phyloP scores from a whole-genome alignment of 2,113 vertebrate genomes.

The Halichoerus grypus region DNA sequence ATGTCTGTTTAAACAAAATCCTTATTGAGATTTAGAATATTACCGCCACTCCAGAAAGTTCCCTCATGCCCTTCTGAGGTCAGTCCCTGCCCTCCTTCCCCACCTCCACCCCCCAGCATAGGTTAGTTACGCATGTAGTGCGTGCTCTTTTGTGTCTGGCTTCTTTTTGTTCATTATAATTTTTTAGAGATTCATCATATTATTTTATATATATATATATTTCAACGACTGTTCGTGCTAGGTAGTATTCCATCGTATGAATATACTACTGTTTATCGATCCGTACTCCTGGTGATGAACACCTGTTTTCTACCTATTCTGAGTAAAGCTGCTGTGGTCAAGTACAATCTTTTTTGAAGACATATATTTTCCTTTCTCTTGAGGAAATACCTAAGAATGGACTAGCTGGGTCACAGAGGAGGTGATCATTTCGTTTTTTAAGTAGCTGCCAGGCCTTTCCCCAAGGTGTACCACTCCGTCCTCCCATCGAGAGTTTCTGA shows the following conservation, averaged over 20 bases:
- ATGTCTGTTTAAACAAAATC: neutral
- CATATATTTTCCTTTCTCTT: conserved; percentile 63
- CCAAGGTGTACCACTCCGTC: neutral
- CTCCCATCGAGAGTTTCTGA: neutral
- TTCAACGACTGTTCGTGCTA: neutral
- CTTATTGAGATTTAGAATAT: neutral
- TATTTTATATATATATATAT: neutral
- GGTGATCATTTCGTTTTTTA: neutral
- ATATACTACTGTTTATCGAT: neutral
- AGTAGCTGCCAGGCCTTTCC: neutral
- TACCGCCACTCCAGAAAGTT: neutral
- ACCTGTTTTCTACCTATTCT: neutral
- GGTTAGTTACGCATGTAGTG: neutral
- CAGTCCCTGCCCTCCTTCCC: accelerated
- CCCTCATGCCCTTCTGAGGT: neutral
- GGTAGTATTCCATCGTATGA: neutral
- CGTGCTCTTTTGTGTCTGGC: neutral
- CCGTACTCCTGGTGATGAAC: neutral
- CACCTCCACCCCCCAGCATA: neutral
- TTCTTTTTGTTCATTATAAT: neutral
- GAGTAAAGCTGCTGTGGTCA: neutral
- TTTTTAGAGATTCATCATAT: neutral
- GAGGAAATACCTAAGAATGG: conserved; percentile 25
- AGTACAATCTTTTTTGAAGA: conserved; percentile 18
- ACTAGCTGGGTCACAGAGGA: neutral